A percentile compares a stretch with the other conserved stretches of the same genome.
These are phyloP conservation scores for Eretmochelys imbricata DNA, from an alignment of 2,113 vertebrate species.

Conservation along the genomic window DNA sequence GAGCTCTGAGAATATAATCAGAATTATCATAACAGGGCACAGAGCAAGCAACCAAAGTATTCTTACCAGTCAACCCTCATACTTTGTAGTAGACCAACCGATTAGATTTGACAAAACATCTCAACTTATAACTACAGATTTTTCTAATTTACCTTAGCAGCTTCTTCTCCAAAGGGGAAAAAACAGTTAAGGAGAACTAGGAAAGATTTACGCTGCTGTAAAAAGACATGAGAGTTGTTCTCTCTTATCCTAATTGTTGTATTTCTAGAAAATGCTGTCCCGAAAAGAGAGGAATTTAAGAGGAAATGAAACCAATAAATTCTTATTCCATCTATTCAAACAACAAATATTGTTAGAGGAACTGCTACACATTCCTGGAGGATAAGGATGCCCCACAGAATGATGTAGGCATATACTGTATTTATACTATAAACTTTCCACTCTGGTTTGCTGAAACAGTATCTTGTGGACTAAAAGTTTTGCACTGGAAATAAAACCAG, in stretches of 20 bases:
- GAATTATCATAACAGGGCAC: neutral
- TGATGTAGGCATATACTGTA: conserved; percentile 1
- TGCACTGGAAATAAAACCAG: neutral
- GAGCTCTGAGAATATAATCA: neutral
- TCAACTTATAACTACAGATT: neutral
- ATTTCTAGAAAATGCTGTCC: conserved; percentile 31
- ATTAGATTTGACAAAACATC: neutral
- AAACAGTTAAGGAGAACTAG: neutral
- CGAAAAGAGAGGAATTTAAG: conserved; percentile 51
- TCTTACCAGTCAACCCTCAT: neutral
- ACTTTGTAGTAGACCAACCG: neutral
- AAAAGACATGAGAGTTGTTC: neutral
- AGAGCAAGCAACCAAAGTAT: neutral
- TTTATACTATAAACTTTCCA: neutral
- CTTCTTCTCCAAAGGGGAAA: neutral
- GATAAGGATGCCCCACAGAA: conserved; percentile 15
- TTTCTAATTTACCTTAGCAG: neutral
- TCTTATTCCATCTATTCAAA: conserved; percentile 31
- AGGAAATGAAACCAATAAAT: conserved; percentile 71
- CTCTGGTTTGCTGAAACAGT: neutral
- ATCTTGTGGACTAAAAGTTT: fast-evolving
- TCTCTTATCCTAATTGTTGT: neutral
- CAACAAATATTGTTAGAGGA: conserved; percentile 61
- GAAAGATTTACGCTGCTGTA: neutral
- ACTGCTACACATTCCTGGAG: conserved; percentile 59